Evolutionary conservation across 1,140 invertebrate species (phyloP).

Genomic region (Leptinotarsa defecta): DNA sequence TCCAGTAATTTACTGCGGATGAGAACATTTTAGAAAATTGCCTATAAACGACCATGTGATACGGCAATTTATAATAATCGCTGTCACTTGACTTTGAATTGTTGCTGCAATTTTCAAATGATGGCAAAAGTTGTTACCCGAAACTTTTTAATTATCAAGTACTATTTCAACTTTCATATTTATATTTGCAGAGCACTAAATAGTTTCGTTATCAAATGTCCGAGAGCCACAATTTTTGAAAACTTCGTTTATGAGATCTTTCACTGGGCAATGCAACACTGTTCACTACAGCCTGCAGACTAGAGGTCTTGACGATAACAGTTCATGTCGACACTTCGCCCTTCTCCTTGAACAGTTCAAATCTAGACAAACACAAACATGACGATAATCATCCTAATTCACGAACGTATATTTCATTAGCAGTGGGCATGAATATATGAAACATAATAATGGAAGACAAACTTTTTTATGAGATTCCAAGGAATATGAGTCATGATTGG

Average conservation of each 20-base stretch:
- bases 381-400: neutral
- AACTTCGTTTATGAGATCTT: neutral
- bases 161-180: neutral
- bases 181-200: too few relatives aligned
- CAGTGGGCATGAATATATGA: neutral
- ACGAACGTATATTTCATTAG: neutral
- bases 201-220: neutral
- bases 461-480: neutral
- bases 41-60: conserved; percentile 12
- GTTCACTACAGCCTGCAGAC: neutral
- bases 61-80: conserved; percentile 23
- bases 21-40: conserved; percentile 26
- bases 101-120: neutral
- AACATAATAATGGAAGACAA: neutral
- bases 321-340: neutral
- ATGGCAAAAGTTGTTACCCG: neutral
- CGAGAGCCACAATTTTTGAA: neutral
- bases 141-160: neutral
- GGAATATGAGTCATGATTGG: neutral
- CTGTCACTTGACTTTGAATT: conserved; percentile 17
- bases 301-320: neutral
- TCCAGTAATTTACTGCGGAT: conserved; percentile 19
- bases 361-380: neutral
- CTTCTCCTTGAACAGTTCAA: conserved; percentile 4
- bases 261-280: neutral